Evolutionary conservation across 2,888 invertebrate genomes (phyloP), one percentile per base, ranked within the genome.

Genomic region (Vesta saturnalis): DNA sequence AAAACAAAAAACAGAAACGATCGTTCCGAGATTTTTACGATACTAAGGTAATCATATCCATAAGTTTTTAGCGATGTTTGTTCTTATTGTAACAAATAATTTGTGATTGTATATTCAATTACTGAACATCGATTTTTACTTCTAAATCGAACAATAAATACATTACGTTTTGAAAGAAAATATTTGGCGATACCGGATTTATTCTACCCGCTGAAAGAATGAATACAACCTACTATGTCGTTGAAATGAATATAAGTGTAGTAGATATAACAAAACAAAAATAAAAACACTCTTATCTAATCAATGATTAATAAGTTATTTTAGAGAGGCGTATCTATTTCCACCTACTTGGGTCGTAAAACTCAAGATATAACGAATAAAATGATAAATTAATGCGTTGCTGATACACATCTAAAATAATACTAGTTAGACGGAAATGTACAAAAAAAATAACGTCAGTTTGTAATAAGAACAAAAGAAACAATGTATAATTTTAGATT

Each of bases 301-400:
- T 82, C 81, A 72, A 81, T 80, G 80, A 79, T 30, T 79, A 80
- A 81, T 81, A 79, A 81, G 78, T 78, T 81, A 81, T 81, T 80
- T 79, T 77, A 77, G 78, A 78, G 78, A 79, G 80, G 79, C 80
- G 79, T 78, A 79, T 79, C 63, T 74, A 78, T 74, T 75, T 74
- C 79, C 80, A 79, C 81, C 81, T 78, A 81, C 79, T 68, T 35
- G 69, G 74, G 71, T 77, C 77, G 74, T 79, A 77, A 79, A 78
- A 72, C 72, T 70, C 66, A 68, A 77, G 78, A 79, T 79, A 78
- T 77, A 74, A 76, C 72, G 69, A 72, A 72, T 75, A 77, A 73
- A 77, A 77, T 77, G 78, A 77, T 78, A 77, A 77, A 78, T 77
- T 78, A 75, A 77, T 77, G 74, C 70, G 71, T 66, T 56, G 21